Base-by-base conservation (phyloP, 1,140 invertebrate genomes). In the Ericerus pela region DNA sequence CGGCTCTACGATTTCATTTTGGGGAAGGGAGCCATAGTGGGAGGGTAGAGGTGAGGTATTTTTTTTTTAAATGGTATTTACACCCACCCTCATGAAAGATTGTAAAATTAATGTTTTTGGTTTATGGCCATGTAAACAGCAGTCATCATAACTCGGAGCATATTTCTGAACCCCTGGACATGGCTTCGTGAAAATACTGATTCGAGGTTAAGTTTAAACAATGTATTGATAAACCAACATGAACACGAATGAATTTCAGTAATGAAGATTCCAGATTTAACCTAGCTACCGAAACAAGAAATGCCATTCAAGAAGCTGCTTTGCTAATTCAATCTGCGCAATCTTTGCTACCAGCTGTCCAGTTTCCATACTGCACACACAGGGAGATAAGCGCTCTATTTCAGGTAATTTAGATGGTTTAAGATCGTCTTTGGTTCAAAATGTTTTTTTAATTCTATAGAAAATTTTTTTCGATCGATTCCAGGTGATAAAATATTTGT, bases 301-400 rank as follows among this genome's bases (percentile, higher is more conserved):
- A 79, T 62, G 74, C 77, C 58, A 64, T 80, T 12, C 70, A 79
- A 4, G 75, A 76, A 43, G 76, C 78, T 0, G 70, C 67, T 6
- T 72, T 78, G 59, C 77, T 77, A 64, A 67, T 80, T 11, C 67
- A 70, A 53, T 72, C 68, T 20, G 75, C 76, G 24, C 75, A 79
- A 54, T 59, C 70, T 4, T 76, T 77, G 63, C 66, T 81, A 24
- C 70, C 69, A 6, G 71, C 72, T n/a, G 75, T 79, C 11, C 63
- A 74, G 57, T 79, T 81, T 58, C 78, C 78, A 0, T 80, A 80
- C 63, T 79, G 75, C 57, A 74, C 73, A n/a, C 64, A 69, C 18
- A 67, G 70, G 51, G 79, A 81, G 64, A 69, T 80, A 6, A 62
- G 65, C 2, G 73, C 73, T 0, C 64, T 81, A 14, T 62, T 72